Evolutionary conservation across 1,140 invertebrate genomes (phyloP), one percentile per base, ranked within the genome.

Genomic region (Drosophila mauritiana): DNA sequence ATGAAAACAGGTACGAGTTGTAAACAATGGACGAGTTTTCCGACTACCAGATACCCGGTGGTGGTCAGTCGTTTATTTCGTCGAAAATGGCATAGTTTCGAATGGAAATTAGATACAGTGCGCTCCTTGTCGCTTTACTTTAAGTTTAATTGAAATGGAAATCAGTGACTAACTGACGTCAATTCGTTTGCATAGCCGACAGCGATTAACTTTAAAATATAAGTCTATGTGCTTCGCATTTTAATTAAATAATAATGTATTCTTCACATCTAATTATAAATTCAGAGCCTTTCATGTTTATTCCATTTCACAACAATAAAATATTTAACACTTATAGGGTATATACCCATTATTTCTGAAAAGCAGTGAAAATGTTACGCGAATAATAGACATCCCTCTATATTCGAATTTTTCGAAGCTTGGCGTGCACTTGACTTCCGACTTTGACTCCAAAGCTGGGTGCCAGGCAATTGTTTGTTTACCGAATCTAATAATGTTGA

Each of bases 1-100:
- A 70, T 49, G 68, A 70, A 57, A 70, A 70, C 36, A 68, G 22
- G 27, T 45, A 27, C 46, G 37, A 52, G 13, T 10, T n/a, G 25
- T 63, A 27, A 37, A 65, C 64, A 65, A 65, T 65, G 27, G 37
- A 20, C 43, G 2, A 25, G 20, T 36, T 53, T 68, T 52, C 31
- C 48, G 61, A 68, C 64, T 68, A 31, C 12, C 12, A 65, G 61
- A 65, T 68, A 68, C 61, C 61, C 37, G 46, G n/a, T 65, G 37
- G 13, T 64, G 59, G 13, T 65, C 43, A 65, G 39, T 52, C 55
- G 45, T 45, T 31, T 22, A 55, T 63, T 43, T 12, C 11, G 34
- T 17, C 31, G 11, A 17, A 15, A 51, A 11, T 49, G 34, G 15
- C 25, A 11, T 11, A 20, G 37, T 53, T 53, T 53, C 7, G 8